Percentiles rank a stretch among this genome's conserved stretches.
Evolutionary conservation across 2,113 vertebrate species (phyloP).

Genomic region (Hypomesus transpacificus): DNA sequence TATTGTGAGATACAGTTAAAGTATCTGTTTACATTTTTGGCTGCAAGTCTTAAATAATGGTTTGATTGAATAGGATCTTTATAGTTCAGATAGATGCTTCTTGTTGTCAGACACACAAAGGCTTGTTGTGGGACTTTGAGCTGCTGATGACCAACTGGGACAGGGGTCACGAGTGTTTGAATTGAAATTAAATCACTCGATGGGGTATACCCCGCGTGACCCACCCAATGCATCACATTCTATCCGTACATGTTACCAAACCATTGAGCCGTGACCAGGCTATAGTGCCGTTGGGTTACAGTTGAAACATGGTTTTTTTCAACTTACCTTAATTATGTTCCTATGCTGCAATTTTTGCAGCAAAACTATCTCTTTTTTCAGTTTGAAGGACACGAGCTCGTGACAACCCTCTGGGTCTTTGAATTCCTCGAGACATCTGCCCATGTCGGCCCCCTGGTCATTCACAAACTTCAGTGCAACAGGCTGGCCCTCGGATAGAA

Average conservation of each 20-base stretch:
- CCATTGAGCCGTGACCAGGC: background rate
- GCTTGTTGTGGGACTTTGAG: slow-evolving; percentile 55
- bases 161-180: slow-evolving; percentile 60
- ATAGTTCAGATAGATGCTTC: slow-evolving; percentile 44
- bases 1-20: background rate
- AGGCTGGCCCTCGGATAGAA: slow-evolving; percentile 51
- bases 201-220: slow-evolving; percentile 45
- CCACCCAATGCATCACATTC: slow-evolving; percentile 28
- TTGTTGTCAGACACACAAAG: slow-evolving; percentile 53
- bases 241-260: background rate
- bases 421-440: slow-evolving; percentile 75
- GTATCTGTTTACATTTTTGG: slow-evolving; percentile 24
- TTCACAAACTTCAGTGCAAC: slow-evolving; percentile 78
- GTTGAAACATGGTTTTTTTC: background rate
- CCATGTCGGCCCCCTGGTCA: slow-evolving; percentile 78
- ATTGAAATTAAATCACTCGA: slow-evolving; percentile 60
- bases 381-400: slow-evolving; percentile 78
- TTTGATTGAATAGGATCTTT: slow-evolving; percentile 41
- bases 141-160: slow-evolving; percentile 41
- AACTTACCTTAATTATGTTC: slow-evolving; percentile 77
- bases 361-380: slow-evolving; percentile 81
- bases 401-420: slow-evolving; percentile 65
- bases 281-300: background rate
- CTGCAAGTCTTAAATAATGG: slow-evolving; percentile 31
- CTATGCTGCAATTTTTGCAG: slow-evolving; percentile 76